Evolutionary conservation across 2,113 vertebrate genomes (phyloP).

Genomic region (Trematocara stigmaticum): DNA sequence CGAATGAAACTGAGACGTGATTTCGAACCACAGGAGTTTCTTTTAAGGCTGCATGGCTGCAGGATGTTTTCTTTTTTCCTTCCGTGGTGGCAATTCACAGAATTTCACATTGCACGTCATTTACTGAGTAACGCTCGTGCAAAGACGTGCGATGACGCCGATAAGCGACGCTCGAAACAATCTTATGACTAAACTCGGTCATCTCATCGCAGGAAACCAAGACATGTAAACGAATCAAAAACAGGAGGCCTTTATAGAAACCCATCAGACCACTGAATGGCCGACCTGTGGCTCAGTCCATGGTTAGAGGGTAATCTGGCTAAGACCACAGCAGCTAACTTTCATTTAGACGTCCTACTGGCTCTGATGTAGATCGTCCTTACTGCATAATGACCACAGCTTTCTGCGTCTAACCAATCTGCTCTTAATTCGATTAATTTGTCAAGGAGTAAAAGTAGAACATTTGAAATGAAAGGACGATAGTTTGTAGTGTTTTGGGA

Average conservation of each 20-base stretch:
- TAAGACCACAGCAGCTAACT: slow-evolving; percentile 29
- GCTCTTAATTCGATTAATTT: slow-evolving; percentile 25
- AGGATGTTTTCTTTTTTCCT: background rate
- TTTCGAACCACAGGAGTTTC: background rate
- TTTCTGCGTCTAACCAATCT: slow-evolving; percentile 21
- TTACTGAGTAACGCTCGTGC: background rate
- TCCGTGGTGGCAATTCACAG: background rate
- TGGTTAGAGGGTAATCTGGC: slow-evolving; percentile 21
- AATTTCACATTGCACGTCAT: background rate
- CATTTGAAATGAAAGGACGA: background rate
- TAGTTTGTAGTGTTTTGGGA: background rate
- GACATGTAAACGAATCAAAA: slow-evolving; percentile 12
- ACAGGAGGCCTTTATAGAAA: slow-evolving; percentile 9
- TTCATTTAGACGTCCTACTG: slow-evolving; percentile 11
- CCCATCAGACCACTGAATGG: background rate
- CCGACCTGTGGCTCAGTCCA: slow-evolving; percentile 19
- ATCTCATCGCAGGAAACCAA: background rate
- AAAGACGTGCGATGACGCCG: background rate
- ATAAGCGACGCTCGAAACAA: background rate
- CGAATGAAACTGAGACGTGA: background rate
- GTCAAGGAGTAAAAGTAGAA: background rate
- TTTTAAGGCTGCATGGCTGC: background rate
- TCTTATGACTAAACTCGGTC: background rate
- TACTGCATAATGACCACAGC: slow-evolving; percentile 27
- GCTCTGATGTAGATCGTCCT: background rate